Conservation (phyloP, 2,888 invertebrate species). For the Scaeva pyrastri region DNA sequence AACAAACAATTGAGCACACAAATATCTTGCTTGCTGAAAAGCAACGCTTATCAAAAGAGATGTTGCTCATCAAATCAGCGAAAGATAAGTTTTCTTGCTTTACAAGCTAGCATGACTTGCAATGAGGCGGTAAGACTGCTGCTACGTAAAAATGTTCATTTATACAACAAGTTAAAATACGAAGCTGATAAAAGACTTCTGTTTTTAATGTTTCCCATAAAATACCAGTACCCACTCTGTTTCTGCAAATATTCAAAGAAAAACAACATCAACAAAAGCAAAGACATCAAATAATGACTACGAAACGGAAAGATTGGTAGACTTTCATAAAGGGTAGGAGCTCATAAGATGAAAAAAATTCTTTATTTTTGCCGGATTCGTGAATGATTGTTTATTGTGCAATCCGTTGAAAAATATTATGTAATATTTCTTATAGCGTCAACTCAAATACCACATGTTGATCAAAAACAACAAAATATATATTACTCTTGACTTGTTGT, state of each 20-base stretch:
- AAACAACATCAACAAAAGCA: neutral
- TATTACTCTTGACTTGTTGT: too few relatives aligned
- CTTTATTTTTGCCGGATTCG: too few relatives aligned
- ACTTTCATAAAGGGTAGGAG: too few relatives aligned
- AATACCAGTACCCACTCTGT: neutral
- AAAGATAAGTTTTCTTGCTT: constrained; percentile 9
- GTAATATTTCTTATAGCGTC: too few relatives aligned
- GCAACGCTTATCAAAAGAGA: neutral
- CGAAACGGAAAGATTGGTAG: neutral
- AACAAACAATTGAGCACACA: neutral
- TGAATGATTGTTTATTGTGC: too few relatives aligned
- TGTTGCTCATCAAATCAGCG: neutral
- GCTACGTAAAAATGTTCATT: neutral
- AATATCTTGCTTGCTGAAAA: constrained; percentile 17
- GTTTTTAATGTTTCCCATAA: neutral
- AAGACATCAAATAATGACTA: neutral
- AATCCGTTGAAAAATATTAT: too few relatives aligned
- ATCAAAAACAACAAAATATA: too few relatives aligned
- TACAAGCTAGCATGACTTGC: neutral
- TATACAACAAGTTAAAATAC: neutral
- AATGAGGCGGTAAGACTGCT: neutral
- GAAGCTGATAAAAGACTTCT: neutral
- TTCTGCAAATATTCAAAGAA: neutral
- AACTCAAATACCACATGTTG: too few relatives aligned
- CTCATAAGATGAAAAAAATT: too few relatives aligned